These are phyloP conservation scores for human DNA, from an alignment of 2,113 vertebrate species.

Conservation along the genomic window DNA sequence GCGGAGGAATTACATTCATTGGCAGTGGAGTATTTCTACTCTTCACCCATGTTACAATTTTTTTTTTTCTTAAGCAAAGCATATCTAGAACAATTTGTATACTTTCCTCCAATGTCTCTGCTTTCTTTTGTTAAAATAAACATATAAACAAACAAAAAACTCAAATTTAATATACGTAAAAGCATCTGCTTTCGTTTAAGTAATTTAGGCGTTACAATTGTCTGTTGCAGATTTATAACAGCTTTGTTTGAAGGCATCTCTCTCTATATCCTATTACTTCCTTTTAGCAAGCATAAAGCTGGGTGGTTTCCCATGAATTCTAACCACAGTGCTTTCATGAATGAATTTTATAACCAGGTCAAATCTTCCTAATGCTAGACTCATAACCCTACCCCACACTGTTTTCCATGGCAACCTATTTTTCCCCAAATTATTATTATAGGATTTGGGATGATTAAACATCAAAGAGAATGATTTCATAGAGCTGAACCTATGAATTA, in stretches of 20 bases:
- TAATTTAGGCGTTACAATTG: neutral
- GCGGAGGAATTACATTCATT: neutral
- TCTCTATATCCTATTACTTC: neutral
- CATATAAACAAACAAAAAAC: neutral
- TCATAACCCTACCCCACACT: constrained; percentile 21
- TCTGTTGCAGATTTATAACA: neutral
- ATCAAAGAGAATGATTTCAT: constrained; percentile 63
- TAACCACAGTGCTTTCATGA: constrained; percentile 58
- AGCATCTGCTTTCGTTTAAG: constrained; percentile 36
- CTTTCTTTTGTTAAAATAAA: constrained; percentile 21
- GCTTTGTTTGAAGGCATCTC: neutral
- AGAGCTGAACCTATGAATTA: constrained; percentile 66
- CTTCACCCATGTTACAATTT: neutral
- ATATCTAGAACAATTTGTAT: neutral
- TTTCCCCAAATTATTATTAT: constrained; percentile 70
- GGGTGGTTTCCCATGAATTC: constrained; percentile 9
- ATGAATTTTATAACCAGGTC: constrained; percentile 61
- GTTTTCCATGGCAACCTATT: constrained; percentile 61
- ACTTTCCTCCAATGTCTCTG: neutral
- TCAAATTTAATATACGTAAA: neutral
- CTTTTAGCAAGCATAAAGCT: neutral
- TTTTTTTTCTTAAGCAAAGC: constrained; percentile 21
- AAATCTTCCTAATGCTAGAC: constrained; percentile 64
- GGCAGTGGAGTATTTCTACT: neutral
- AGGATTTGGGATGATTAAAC: constrained; percentile 68